These are phyloP conservation scores for Ariopsis seemanni DNA, from an alignment of 2,113 vertebrate species.

Conservation along the genomic window DNA sequence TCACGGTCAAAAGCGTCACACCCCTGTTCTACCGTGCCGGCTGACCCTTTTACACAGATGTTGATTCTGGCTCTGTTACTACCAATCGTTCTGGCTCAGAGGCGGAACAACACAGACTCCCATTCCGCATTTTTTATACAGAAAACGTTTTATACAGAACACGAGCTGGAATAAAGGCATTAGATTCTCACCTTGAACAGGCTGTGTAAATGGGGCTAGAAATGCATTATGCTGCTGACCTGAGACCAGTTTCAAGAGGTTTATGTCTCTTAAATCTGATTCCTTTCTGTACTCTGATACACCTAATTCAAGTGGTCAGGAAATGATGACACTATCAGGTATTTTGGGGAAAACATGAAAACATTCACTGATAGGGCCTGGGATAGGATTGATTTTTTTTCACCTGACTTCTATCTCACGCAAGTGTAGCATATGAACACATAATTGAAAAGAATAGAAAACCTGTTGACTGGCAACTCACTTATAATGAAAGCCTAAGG, in stretches of 20 bases:
- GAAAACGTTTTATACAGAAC: too few relatives aligned
- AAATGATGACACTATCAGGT: background rate
- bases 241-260: constrained; percentile 4
- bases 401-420: background rate
- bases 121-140: too few relatives aligned
- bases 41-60: too few relatives aligned
- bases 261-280: background rate
- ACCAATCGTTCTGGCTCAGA: too few relatives aligned
- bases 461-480: background rate
- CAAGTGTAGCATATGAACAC: background rate
- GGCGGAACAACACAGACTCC: too few relatives aligned
- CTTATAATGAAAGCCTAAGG: background rate
- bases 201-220: too few relatives aligned
- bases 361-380: background rate
- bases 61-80: too few relatives aligned
- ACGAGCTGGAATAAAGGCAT: too few relatives aligned
- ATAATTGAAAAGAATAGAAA: background rate
- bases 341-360: background rate
- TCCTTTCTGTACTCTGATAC: background rate
- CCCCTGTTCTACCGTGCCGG: too few relatives aligned
- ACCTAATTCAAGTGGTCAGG: constrained; percentile 14
- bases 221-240: constrained; percentile 10
- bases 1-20: too few relatives aligned
- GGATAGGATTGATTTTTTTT: background rate
- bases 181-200: too few relatives aligned